Evolutionary conservation across 2,888 invertebrate species (phyloP).

Genomic region (Orgyia antiqua): DNA sequence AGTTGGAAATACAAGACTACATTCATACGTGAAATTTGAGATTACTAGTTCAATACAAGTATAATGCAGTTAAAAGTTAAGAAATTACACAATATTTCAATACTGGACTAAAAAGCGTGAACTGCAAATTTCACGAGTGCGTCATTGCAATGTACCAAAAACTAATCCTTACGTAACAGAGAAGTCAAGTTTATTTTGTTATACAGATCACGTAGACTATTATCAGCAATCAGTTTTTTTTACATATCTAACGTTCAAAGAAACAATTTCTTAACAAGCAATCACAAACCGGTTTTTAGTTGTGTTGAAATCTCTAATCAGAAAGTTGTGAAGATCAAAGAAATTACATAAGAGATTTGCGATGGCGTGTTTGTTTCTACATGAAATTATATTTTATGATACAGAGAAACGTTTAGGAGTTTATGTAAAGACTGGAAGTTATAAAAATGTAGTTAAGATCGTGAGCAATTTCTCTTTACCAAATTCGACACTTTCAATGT

Average conservation of each 20-base stretch:
- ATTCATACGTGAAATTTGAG: no score
- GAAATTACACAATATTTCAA: slow-evolving; percentile 14
- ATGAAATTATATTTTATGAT: slow-evolving; percentile 15
- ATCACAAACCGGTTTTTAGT: slow-evolving; percentile 6
- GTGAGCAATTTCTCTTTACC: slow-evolving; percentile 22
- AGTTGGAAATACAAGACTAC: no score
- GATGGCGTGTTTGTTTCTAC: slow-evolving; percentile 12
- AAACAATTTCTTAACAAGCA: slow-evolving; percentile 12
- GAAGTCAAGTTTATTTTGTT: slow-evolving; percentile 16
- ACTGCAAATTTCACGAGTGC: slow-evolving; percentile 40
- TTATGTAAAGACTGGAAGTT: slow-evolving; percentile 18
- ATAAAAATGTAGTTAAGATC: slow-evolving; percentile 12
- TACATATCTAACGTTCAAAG: slow-evolving; percentile 11
- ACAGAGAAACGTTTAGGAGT: slow-evolving; percentile 15
- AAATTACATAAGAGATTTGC: slow-evolving; percentile 11
- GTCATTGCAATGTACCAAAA: slow-evolving; percentile 23
- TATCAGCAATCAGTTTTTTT: slow-evolving; percentile 20
- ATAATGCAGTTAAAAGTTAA: no score
- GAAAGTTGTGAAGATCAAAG: slow-evolving; percentile 12
- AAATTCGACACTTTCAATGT: slow-evolving; percentile 26
- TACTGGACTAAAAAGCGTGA: slow-evolving; percentile 25
- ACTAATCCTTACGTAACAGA: slow-evolving; percentile 25
- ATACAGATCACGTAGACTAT: slow-evolving; percentile 22
- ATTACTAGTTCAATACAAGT: no score
- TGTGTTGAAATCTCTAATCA: slow-evolving; percentile 12